phyloP scores from a whole-genome alignment of 2,888 invertebrate species.

The Conistra vaccinii region DNA sequence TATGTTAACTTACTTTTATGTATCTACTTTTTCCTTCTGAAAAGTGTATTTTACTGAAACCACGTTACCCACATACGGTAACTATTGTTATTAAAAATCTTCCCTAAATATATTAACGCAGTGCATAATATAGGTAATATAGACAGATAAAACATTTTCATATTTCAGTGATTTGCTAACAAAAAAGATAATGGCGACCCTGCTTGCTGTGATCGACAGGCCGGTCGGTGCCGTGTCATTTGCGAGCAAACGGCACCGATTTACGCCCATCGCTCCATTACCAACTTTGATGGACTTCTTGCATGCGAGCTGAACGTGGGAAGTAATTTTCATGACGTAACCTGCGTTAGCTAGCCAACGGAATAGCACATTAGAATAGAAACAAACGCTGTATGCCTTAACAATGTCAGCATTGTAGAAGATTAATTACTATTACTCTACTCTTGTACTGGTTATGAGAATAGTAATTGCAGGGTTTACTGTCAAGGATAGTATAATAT shows the following conservation, averaged over 20 bases:
- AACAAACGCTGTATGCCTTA: slow-evolving; percentile 30
- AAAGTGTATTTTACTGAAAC: neutral
- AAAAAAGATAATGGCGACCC: slow-evolving; percentile 27
- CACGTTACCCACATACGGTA: neutral
- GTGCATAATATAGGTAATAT: neutral
- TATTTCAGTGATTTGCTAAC: slow-evolving; percentile 16
- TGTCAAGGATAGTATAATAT: neutral
- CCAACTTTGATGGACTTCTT: slow-evolving; percentile 55
- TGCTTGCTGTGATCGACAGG: slow-evolving; percentile 32
- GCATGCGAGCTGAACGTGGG: slow-evolving; percentile 48
- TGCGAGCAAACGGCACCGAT: slow-evolving; percentile 51
- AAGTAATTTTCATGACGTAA: slow-evolving; percentile 45
- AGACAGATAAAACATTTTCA: neutral
- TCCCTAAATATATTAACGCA: slow-evolving; percentile 1
- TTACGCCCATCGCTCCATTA: slow-evolving; percentile 58
- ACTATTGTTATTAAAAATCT: neutral
- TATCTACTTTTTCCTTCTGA: neutral
- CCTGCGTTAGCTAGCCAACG: slow-evolving; percentile 41
- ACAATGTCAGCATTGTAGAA: slow-evolving; percentile 27
- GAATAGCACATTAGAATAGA: slow-evolving; percentile 23
- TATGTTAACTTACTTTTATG: neutral
- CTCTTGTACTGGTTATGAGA: slow-evolving; percentile 23
- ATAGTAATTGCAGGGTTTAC: slow-evolving; percentile 7
- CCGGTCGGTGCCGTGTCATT: slow-evolving; percentile 42
- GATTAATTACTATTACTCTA: slow-evolving; percentile 9